Conservation (phyloP, 2,113 vertebrate genomes). For the Perca schrenkii region DNA sequence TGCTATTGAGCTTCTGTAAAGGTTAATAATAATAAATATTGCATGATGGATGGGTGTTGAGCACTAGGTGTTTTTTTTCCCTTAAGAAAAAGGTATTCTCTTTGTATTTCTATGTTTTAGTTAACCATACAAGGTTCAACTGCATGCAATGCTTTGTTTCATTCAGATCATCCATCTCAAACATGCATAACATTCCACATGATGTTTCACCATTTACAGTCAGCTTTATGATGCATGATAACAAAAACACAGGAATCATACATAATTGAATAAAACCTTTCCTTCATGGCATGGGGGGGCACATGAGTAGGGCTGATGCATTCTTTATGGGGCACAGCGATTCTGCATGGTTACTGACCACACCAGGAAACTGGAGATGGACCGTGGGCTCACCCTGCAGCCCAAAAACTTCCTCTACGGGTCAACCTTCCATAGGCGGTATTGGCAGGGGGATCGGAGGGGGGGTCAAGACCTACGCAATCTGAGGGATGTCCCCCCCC, state of each 20-base stretch:
- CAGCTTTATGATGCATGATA: constrained; percentile 52
- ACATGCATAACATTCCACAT: constrained; percentile 38
- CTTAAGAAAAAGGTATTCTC: background rate
- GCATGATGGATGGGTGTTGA: background rate
- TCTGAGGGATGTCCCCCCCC: too few species aligned
- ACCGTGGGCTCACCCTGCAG: constrained; percentile 51
- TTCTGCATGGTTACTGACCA: constrained; percentile 58
- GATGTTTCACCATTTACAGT: constrained; percentile 44
- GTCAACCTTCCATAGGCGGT: constrained; percentile 14
- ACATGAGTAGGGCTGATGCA: constrained; percentile 35
- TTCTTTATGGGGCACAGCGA: constrained; percentile 68
- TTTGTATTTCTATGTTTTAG: background rate
- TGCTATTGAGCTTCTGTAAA: background rate
- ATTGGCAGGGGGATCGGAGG: too few species aligned
- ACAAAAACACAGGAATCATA: constrained; percentile 59
- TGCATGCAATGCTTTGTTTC: constrained; percentile 12
- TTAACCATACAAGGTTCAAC: background rate
- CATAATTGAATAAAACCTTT: constrained; percentile 66
- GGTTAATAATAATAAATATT: background rate
- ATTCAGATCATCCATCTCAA: constrained; percentile 9
- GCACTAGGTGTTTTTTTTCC: background rate
- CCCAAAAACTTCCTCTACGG: constrained; percentile 43
- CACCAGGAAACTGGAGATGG: constrained; percentile 70
- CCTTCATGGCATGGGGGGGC: constrained; percentile 25
- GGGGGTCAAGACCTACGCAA: too few species aligned